These are phyloP conservation scores for Agrypnia vestita DNA, from an alignment of 1,140 invertebrate genomes.

Conservation along the genomic window DNA sequence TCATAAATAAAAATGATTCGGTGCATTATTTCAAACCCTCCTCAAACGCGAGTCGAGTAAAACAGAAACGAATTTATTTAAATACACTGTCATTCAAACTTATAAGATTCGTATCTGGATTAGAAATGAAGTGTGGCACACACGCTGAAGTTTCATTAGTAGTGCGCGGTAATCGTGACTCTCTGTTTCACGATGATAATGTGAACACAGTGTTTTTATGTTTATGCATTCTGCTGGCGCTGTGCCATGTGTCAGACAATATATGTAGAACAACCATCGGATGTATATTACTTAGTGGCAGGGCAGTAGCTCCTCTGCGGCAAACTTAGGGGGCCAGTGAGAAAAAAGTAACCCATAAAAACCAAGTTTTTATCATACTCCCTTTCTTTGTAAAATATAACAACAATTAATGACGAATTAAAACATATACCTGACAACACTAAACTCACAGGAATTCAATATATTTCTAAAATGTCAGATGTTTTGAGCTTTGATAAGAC, in stretches of 20 bases:
- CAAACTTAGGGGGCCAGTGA: too few species aligned
- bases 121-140: background rate
- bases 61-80: constrained; percentile 2
- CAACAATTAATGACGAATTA: too few species aligned
- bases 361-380: too few species aligned
- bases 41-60: background rate
- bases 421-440: too few species aligned
- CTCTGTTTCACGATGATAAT: background rate
- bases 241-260: background rate
- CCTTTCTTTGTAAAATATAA: too few species aligned
- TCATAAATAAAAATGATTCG: too few species aligned
- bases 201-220: background rate
- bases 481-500: too few species aligned
- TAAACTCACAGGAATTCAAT: too few species aligned
- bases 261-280: background rate
- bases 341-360: too few species aligned
- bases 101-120: constrained; percentile 18
- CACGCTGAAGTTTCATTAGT: constrained; percentile 4
- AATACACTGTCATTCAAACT: constrained; percentile 13
- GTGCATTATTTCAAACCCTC: background rate
- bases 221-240: background rate
- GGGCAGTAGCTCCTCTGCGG: too few species aligned
- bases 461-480: too few species aligned
- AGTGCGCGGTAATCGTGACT: constrained; percentile 10
- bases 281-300: background rate